Evolutionary conservation across 2,888 invertebrate genomes (phyloP).

Genomic region (Melinopterus prodromus): DNA sequence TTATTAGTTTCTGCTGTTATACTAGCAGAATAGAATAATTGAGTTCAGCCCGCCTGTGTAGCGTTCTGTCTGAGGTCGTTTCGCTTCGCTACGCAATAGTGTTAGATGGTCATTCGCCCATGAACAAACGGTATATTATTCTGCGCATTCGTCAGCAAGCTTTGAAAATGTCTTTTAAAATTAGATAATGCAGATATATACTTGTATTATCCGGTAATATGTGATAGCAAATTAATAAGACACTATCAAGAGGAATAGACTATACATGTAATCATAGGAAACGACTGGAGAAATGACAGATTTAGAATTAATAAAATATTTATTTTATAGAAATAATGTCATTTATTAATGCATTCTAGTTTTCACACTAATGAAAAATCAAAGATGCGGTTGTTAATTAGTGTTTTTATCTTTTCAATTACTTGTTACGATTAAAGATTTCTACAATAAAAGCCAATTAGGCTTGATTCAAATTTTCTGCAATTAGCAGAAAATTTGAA

Average conservation of each 20-base stretch:
- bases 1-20: conserved; percentile 30
- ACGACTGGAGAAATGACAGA: too few relatives aligned
- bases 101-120: conserved; percentile 41
- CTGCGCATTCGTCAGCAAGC: not conserved
- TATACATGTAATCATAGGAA: too few relatives aligned
- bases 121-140: conserved; percentile 35
- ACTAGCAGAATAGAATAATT: not conserved
- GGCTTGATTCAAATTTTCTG: too few relatives aligned
- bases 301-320: too few relatives aligned
- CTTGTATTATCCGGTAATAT: conserved; percentile 8
- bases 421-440: too few relatives aligned
- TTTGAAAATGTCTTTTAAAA: not conserved
- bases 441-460: too few relatives aligned
- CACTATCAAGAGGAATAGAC: too few relatives aligned
- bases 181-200: conserved; percentile 8
- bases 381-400: too few relatives aligned
- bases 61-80: conserved; percentile 24
- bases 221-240: not conserved
- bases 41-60: not conserved
- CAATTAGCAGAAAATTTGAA: not conserved
- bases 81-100: conserved; percentile 36
- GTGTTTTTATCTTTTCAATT: too few relatives aligned
- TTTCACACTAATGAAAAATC: too few relatives aligned
- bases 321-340: too few relatives aligned
- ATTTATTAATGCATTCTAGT: too few relatives aligned